Base-by-base conservation (phyloP, 2,888 invertebrate genomes). In the Pardosa pseudoannulata region DNA sequence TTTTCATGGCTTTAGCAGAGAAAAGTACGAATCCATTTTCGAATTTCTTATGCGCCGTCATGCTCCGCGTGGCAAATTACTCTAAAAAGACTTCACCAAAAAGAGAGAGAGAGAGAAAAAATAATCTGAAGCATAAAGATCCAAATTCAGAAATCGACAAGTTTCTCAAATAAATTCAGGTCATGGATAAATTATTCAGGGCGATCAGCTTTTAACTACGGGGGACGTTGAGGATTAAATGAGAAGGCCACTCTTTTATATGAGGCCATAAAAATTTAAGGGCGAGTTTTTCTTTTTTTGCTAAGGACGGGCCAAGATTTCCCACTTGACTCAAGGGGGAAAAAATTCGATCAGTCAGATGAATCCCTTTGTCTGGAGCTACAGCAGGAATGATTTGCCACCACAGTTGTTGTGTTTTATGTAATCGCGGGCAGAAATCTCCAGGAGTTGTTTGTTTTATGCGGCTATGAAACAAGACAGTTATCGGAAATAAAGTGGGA, bases 391-490 rank as follows among this genome's bases (percentile, higher is more conserved):
- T 78, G 78, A 85, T 85, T 68, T 78, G 82, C 80, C 67, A 50
- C 39, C 36, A 29, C 74, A 16, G 41, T 73, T 39, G 62, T 83
- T 82, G 82, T 83, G 83, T 85, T 85, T 85, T 85, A 85, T 85
- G 83, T 85, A 85, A 85, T 85, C 83, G 83, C 19, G 36, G 39
- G 31, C 29, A 68, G 68, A 76, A 78, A 85, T 78, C 78, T 78
- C 71, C 36, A 27, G 76, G 75, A 87, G 74, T 87, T 87, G 76
- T 80, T 87, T 87, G 87, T 87, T 87, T 87, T 87, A 87, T 87
- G 80, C 56, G 75, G 71, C 80, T 39, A 87, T 87, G 73, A 87
- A 87, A 87, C 70, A 23, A 79, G 79, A 79, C 86, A 86, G 86
- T 87, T 87, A 87, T 87, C 80, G 70, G 75, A 68, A 79, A 79